Conservation (phyloP, 2,797 vertebrate species). For the Xenentodon cancila region DNA sequence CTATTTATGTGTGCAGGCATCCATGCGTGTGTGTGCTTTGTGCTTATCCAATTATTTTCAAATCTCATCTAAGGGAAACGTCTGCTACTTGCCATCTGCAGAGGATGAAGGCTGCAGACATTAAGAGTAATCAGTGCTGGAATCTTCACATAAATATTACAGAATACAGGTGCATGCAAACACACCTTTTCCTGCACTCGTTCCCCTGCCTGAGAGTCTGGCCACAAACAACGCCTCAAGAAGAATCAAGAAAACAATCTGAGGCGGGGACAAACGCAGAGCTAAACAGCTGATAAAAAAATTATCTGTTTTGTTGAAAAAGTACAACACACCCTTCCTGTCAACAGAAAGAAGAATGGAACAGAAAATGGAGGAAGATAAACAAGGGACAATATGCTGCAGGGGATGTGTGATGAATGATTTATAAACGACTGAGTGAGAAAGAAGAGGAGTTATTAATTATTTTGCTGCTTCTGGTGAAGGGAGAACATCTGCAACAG, state of each 20-base stretch:
- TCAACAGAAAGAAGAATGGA: constrained; percentile 10
- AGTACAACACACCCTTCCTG: no score
- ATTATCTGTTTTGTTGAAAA: no score
- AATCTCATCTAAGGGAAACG: constrained; percentile 73
- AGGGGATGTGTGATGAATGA: constrained; percentile 60
- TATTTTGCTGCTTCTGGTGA: constrained; percentile 65
- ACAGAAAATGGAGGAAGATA: constrained; percentile 45
- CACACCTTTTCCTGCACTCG: constrained; percentile 2
- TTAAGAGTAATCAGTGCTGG: constrained; percentile 60
- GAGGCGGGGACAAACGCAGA: constrained; percentile 14
- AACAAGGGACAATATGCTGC: constrained; percentile 51
- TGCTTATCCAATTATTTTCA: constrained; percentile 79
- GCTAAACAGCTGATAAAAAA: no score
- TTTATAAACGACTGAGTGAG: constrained; percentile 60
- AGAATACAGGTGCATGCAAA: constrained; percentile 13
- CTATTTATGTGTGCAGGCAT: constrained; percentile 45
- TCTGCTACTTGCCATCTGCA: constrained; percentile 80
- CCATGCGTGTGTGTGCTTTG: constrained; percentile 6
- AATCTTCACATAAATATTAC: constrained; percentile 36
- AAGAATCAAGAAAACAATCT: constrained; percentile 11
- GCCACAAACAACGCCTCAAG: constrained; percentile 1
- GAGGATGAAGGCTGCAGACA: constrained; percentile 68
- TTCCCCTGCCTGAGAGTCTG: constrained; percentile 13
- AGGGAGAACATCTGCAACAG: constrained; percentile 57
- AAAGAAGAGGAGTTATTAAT: constrained; percentile 56